Conservation (phyloP, 2,113 vertebrate genomes). For the Oenanthe oenanthe region DNA sequence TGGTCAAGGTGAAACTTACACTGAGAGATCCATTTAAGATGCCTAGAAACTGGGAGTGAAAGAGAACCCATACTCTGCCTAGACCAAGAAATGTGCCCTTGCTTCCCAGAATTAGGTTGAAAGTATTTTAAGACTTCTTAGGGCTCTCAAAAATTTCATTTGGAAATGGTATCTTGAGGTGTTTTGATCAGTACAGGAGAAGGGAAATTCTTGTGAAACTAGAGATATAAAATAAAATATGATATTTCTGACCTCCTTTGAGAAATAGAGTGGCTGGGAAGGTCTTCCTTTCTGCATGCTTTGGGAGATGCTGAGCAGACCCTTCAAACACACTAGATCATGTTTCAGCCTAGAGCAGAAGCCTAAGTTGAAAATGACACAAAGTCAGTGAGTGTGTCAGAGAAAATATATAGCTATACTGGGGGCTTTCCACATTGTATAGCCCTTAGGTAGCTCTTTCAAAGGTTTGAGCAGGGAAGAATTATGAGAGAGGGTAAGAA, state of each 20-base stretch:
- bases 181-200: background rate
- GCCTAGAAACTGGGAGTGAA: background rate
- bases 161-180: background rate
- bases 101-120: background rate
- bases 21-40: background rate
- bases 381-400: background rate
- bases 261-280: background rate
- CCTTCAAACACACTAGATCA: background rate
- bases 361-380: background rate
- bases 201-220: background rate
- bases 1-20: background rate
- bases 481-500: background rate
- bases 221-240: background rate
- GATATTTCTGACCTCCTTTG: background rate
- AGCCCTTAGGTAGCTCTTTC: background rate
- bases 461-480: background rate
- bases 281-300: background rate
- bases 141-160: background rate
- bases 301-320: background rate
- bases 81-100: background rate
- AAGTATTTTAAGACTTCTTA: background rate
- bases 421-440: background rate
- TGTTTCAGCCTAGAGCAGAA: background rate
- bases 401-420: background rate
- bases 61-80: background rate